Conservation (phyloP, 2,113 vertebrate genomes). For the Oncorhynchus nerka region DNA sequence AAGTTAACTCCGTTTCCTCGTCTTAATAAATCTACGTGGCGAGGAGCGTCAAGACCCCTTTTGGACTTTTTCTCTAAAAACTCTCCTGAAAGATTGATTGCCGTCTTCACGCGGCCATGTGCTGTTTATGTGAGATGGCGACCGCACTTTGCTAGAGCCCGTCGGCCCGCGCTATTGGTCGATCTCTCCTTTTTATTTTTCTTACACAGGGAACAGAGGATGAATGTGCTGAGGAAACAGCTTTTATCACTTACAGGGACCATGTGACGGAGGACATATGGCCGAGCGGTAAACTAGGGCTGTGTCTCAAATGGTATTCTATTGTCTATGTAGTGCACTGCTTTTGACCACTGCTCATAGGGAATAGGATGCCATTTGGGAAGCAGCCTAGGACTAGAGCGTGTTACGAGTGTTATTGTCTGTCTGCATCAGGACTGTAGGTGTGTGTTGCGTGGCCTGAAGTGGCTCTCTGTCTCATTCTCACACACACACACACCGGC, state of each 20-base stretch:
- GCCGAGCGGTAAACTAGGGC: too few relatives aligned
- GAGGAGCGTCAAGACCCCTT: constrained; percentile 5
- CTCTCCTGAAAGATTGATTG: constrained; percentile 50
- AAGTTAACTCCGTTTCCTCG: constrained; percentile 73
- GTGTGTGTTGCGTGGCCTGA: too few relatives aligned
- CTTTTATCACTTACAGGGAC: constrained; percentile 59
- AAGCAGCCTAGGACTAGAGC: too few relatives aligned
- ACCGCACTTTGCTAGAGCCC: constrained; percentile 14
- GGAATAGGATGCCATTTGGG: too few relatives aligned
- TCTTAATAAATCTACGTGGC: constrained; percentile 73
- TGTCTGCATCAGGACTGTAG: too few relatives aligned
- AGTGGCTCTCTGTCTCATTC: neutral
- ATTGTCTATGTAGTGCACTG: too few relatives aligned
- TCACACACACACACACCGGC: too few relatives aligned
- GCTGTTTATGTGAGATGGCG: constrained; percentile 49
- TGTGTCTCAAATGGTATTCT: too few relatives aligned
- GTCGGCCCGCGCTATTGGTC: constrained; percentile 17
- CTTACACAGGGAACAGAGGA: constrained; percentile 21
- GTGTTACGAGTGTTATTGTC: too few relatives aligned
- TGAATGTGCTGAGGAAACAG: constrained; percentile 39
- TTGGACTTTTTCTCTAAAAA: constrained; percentile 25
- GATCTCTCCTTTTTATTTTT: constrained; percentile 4
- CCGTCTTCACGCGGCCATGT: constrained; percentile 41
- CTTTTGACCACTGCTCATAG: too few relatives aligned
- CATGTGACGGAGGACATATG: constrained; percentile 6